These are phyloP conservation scores for Arizona elegans DNA, from an alignment of 2,113 vertebrate genomes.

Conservation along the genomic window DNA sequence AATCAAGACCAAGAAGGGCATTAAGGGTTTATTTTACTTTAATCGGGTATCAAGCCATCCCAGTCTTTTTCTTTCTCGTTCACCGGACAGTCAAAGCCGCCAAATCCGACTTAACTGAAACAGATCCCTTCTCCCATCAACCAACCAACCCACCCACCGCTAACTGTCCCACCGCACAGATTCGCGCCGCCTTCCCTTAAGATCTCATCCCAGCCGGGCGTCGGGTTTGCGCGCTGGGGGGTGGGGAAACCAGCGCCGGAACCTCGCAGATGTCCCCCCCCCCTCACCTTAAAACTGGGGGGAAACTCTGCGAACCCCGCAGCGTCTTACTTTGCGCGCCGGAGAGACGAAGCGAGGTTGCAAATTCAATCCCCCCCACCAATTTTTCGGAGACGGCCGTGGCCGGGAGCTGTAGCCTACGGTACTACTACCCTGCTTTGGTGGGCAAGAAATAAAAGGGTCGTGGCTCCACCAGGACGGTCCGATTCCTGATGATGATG, in stretches of 20 bases:
- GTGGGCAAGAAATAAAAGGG: not conserved
- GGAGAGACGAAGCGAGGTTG: not conserved
- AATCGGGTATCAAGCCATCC: not conserved
- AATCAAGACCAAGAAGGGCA: not conserved
- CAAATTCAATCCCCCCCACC: not conserved
- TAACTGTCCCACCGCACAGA: not conserved
- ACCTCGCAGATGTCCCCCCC: accelerated
- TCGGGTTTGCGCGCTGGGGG: not conserved
- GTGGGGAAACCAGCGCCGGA: not conserved
- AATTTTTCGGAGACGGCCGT: not conserved
- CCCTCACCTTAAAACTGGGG: not conserved
- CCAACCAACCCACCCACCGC: not conserved
- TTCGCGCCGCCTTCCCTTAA: not conserved
- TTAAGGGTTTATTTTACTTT: not conserved
- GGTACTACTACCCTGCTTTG: not conserved
- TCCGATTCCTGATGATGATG: not conserved
- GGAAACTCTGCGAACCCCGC: not conserved
- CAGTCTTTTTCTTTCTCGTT: not conserved
- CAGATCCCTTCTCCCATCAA: not conserved
- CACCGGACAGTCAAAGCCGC: not conserved
- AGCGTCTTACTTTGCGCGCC: not conserved
- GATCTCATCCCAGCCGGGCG: not conserved
- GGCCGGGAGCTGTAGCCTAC: not conserved
- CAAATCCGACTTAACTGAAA: not conserved
- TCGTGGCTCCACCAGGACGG: not conserved